Conservation (phyloP, 2,888 invertebrate genomes). For the Sisyra nigra region DNA sequence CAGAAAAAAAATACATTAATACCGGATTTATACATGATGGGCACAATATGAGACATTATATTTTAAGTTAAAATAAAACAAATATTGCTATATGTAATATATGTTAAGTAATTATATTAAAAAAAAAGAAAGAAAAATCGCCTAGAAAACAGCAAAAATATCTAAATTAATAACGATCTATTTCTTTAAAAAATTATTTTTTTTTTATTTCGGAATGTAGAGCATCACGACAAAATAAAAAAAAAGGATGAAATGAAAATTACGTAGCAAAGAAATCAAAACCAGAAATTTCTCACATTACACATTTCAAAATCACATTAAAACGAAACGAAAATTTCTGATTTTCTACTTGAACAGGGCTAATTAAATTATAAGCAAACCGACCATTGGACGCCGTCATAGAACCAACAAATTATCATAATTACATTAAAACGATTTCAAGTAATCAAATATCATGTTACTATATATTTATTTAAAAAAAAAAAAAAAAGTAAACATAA, state of each 20-base stretch:
- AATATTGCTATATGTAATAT: neutral
- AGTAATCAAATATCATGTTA: too few species aligned
- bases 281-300: too few species aligned
- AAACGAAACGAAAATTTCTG: too few species aligned
- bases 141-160: neutral
- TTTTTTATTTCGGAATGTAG: neutral
- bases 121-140: neutral
- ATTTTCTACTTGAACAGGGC: too few species aligned
- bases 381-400: too few species aligned
- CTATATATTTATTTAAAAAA: too few species aligned
- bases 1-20: slow-evolving; percentile 6
- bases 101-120: neutral
- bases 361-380: too few species aligned
- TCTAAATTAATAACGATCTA: neutral
- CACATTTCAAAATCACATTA: too few species aligned
- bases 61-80: too few species aligned
- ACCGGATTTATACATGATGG: neutral
- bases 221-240: neutral
- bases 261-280: neutral
- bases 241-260: neutral
- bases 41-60: neutral
- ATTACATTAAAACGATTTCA: too few species aligned
- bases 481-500: too few species aligned
- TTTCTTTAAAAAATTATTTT: neutral
- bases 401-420: too few species aligned